Base-by-base conservation (phyloP, 1,140 invertebrate genomes). In the Ceratina australensis region DNA sequence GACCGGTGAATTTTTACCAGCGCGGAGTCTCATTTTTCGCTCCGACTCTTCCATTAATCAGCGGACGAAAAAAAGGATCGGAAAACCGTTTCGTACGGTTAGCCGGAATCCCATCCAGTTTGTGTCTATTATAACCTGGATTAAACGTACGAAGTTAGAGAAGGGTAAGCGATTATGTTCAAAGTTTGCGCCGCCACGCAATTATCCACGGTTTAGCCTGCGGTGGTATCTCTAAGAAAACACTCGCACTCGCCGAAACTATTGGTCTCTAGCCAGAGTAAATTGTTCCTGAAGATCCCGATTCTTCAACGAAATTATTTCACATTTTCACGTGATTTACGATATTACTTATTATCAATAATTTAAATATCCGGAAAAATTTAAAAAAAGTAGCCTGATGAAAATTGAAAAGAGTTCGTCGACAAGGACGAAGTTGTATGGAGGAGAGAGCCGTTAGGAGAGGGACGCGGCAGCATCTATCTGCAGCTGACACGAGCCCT, bases 171-270 rank as follows among this genome's bases (percentile, higher is more conserved):
- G 66, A 77, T 72, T 77, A 77, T 71, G 67, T 18, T 22, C n/a
- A 0, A 77, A 77, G 57, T 77, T 71, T 63, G 47, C 47, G 24
- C 20, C 57, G 20, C 28, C 54, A 18, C 13, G 49, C 57, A 77
- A 61, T 77, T 71, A 71, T 72, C 49, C 66, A 15, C 18, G 67
- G 52, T 61, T 77, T 77, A 77, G 47, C 20, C 42, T 2, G 67
- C 16, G 66, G 74, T 68, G 67, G 28, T 72, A 77, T 77, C 74
- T 77, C 74, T 13, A 26, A 63, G 67, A 54, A 60, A 77, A 71
- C 74, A 71, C 66, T 71, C 67, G 26, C 20, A 0, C 3, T 2
- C n/a, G 2, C 15, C 42, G 20, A 24, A 60, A 42, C 13, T 50
- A 47, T 52, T 1, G 52, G 20, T 26, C n/a, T 18, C 16, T 10